Percentiles rank a stretch among this genome's conserved stretches.
Conservation (phyloP, 2,888 invertebrate genomes). For the Tipula lateralis region DNA sequence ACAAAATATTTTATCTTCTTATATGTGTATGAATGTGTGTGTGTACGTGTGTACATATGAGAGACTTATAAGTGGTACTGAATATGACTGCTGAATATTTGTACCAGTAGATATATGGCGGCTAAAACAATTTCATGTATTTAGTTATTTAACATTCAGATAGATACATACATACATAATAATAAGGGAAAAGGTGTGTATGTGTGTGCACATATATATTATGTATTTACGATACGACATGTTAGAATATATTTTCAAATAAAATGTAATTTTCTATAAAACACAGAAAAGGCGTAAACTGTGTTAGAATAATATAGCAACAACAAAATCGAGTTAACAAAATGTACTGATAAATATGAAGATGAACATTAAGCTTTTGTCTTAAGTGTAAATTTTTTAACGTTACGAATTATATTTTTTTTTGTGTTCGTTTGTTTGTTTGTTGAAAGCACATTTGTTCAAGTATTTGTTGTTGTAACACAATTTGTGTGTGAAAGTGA, state of each 20-base stretch:
- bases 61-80: background rate
- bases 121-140: background rate
- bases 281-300: conserved; percentile 1
- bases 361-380: background rate
- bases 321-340: background rate
- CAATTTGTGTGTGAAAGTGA: background rate
- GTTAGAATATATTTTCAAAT: background rate
- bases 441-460: conserved; percentile 11
- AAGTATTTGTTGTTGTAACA: background rate
- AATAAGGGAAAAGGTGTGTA: background rate
- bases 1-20: background rate
- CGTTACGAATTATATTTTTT: background rate
- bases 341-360: background rate
- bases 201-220: background rate
- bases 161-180: background rate
- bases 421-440: background rate
- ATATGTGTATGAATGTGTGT: background rate
- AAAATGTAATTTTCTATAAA: background rate
- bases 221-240: background rate
- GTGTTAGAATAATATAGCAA: background rate
- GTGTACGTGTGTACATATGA: background rate
- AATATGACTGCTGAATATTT: background rate
- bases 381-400: background rate
- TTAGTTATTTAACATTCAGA: background rate
- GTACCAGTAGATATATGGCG: background rate